Conservation (phyloP, 1,140 invertebrate species). For the Pogonognathellus flavescens region DNA sequence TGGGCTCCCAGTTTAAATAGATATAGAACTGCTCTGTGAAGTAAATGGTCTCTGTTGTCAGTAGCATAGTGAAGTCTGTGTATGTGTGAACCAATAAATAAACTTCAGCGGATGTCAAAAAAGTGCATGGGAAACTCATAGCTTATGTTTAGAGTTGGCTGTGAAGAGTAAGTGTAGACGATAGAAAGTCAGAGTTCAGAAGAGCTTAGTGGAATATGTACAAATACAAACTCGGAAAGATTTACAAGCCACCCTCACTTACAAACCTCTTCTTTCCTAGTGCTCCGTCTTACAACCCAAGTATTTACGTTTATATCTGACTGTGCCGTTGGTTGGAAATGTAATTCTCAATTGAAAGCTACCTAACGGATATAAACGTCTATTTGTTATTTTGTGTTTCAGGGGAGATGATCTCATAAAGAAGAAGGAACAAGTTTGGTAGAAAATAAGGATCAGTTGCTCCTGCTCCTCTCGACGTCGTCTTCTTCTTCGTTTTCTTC, state of each 20-base stretch:
- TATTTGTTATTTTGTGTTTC: constrained; percentile 32
- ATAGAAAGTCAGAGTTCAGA: neutral
- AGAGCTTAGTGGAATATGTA: neutral
- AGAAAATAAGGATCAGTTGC: neutral
- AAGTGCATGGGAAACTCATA: neutral
- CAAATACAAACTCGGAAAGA: neutral
- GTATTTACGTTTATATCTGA: neutral
- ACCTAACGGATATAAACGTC: neutral
- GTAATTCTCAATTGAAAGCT: neutral
- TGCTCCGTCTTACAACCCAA: neutral
- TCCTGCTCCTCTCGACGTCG: neutral
- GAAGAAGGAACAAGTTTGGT: neutral
- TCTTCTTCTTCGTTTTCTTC: too few species aligned
- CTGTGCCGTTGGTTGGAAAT: neutral
- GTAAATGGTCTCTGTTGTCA: too few species aligned
- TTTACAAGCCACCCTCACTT: neutral
- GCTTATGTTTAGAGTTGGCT: neutral
- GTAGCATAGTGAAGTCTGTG: neutral
- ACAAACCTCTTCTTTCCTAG: too few species aligned
- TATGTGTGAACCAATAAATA: constrained; percentile 8
- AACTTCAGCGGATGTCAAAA: constrained; percentile 1
- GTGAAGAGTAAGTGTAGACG: neutral
- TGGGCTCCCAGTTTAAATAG: too few species aligned
- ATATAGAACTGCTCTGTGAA: too few species aligned
- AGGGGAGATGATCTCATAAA: neutral